A percentile compares a stretch with the other conserved stretches of the same genome.
Conservation (phyloP, 2,797 vertebrate genomes). For the Holocentrus rufus region DNA sequence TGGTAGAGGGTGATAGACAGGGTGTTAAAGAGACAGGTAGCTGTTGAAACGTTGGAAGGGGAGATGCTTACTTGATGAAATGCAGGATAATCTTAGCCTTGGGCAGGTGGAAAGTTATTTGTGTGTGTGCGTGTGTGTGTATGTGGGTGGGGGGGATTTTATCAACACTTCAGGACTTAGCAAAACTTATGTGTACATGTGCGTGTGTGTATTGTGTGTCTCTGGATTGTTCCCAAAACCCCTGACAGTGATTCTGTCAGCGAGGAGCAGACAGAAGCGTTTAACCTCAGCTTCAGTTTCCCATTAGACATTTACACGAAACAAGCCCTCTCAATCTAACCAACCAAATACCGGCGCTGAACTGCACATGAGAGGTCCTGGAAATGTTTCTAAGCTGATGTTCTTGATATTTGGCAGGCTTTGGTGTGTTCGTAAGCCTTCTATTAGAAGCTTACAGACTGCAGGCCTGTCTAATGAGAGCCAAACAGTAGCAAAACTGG, state of each 20-base stretch:
- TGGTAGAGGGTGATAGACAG: slow-evolving; percentile 63
- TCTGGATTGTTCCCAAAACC: neutral
- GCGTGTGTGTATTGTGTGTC: neutral
- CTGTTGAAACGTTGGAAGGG: slow-evolving; percentile 66
- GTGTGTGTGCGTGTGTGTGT: slow-evolving; percentile 21
- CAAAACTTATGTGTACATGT: slow-evolving; percentile 12
- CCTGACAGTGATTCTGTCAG: neutral
- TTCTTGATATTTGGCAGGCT: slow-evolving; percentile 20
- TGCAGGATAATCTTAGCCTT: slow-evolving; percentile 69
- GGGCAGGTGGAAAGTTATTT: slow-evolving; percentile 52
- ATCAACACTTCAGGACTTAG: slow-evolving; percentile 28
- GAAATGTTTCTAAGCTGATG: neutral
- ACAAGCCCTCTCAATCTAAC: neutral
- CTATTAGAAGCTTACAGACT: slow-evolving; percentile 11
- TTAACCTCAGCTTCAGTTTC: slow-evolving; percentile 14
- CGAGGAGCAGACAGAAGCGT: neutral
- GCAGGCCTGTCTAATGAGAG: neutral
- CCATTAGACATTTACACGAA: neutral
- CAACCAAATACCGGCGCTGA: neutral
- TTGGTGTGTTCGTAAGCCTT: slow-evolving; percentile 1
- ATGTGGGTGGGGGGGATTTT: slow-evolving; percentile 22
- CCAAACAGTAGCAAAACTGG: slow-evolving; percentile 25
- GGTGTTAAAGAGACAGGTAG: slow-evolving; percentile 71
- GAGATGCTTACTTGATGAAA: slow-evolving; percentile 68
- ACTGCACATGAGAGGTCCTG: slow-evolving; percentile 14